Evolutionary conservation across 2,888 invertebrate species (phyloP).

Genomic region (Parapristionchus giblindavisi): DNA sequence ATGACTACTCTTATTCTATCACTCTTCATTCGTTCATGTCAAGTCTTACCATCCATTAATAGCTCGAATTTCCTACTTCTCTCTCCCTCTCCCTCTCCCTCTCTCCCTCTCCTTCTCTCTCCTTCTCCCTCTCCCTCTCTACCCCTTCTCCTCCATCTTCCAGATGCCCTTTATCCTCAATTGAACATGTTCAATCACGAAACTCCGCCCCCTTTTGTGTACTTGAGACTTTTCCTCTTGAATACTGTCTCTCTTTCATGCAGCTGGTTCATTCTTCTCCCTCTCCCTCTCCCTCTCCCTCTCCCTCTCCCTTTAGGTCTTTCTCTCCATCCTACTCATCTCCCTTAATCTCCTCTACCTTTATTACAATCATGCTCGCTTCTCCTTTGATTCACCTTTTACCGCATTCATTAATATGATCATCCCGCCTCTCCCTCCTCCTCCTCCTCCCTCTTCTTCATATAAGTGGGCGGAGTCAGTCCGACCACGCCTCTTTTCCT

Average conservation of each 20-base stretch:
- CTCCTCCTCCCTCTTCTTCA: no score
- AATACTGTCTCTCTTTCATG: no score
- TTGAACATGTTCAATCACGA: no score
- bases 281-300: slow-evolving; percentile 12
- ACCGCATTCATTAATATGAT: no score
- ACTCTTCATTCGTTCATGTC: neutral
- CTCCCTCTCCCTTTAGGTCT: neutral
- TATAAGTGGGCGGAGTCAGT: no score
- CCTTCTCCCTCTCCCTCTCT: neutral
- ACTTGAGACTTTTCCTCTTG: no score
- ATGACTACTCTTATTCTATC: no score
- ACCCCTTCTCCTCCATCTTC: neutral
- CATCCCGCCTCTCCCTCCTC: no score
- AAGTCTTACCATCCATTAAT: neutral
- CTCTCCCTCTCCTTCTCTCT: neutral
- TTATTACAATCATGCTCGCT: neutral
- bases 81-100: slow-evolving; percentile 1
- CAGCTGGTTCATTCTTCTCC: no score
- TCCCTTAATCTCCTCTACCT: neutral
- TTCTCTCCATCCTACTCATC: neutral
- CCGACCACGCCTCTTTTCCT: no score
- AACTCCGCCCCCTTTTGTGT: no score
- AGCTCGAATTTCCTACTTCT: neutral
- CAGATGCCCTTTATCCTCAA: neutral
- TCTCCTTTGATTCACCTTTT: neutral